Conservation (phyloP, 2,888 invertebrate genomes). For the Drosophila tanythrix region DNA sequence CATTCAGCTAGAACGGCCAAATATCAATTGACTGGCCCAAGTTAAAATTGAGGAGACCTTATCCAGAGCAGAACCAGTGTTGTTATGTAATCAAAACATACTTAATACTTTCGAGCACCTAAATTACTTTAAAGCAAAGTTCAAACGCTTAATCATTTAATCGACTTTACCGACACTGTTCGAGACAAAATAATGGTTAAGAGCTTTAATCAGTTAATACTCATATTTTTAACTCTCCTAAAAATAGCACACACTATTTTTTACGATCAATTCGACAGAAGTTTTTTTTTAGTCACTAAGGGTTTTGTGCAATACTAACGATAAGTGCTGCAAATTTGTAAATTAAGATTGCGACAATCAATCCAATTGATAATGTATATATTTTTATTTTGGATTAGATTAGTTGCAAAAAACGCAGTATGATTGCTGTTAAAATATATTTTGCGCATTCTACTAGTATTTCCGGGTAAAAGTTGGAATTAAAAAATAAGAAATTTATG, state of each 20-base stretch:
- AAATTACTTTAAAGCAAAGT: constrained; percentile 7
- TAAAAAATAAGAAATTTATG: not conserved
- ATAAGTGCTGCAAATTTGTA: not conserved
- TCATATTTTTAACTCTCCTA: not conserved
- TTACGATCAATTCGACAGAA: not conserved
- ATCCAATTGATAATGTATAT: not conserved
- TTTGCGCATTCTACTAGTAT: not conserved
- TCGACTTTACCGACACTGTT: not conserved
- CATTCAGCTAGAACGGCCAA: not conserved
- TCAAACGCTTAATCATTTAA: not conserved
- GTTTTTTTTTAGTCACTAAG: not conserved
- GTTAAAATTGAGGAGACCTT: not conserved
- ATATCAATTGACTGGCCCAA: not conserved
- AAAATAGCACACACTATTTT: not conserved
- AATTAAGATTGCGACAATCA: not conserved
- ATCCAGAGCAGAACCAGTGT: not conserved
- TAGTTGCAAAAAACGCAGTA: not conserved
- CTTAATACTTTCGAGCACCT: not conserved
- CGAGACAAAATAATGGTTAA: not conserved
- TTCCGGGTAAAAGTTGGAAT: not conserved
- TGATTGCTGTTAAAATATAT: not conserved
- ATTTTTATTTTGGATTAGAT: not conserved
- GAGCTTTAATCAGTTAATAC: not conserved
- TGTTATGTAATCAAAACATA: not conserved
- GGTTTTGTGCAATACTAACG: not conserved